These are phyloP conservation scores for Myotis brandtii DNA, from an alignment of 2,113 vertebrate genomes.

Conservation along the genomic window DNA sequence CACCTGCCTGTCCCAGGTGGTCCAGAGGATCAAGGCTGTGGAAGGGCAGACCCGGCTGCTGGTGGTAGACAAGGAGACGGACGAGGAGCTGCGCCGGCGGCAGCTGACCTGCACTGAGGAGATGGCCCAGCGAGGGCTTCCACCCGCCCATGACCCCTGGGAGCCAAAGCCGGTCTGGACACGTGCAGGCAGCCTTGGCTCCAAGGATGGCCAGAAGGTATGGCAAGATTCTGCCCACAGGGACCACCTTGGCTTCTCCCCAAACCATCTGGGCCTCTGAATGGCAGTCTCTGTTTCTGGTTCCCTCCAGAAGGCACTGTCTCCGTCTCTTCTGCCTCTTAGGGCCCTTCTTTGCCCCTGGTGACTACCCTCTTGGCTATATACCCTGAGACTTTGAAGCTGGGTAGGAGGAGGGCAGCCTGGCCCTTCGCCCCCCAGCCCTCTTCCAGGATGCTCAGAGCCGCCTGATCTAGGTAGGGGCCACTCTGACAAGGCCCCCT, in stretches of 20 bases:
- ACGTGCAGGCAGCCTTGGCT: constrained; percentile 84
- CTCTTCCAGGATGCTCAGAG: background rate
- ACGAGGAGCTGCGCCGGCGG: constrained; percentile 90
- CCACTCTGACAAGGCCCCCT: background rate
- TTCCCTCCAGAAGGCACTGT: background rate
- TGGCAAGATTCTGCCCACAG: background rate
- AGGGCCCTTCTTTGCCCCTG: fast-evolving
- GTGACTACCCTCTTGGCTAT: background rate
- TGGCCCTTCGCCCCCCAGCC: background rate
- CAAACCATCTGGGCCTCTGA: no score
- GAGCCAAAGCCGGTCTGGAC: constrained; percentile 86
- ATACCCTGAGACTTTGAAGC: background rate
- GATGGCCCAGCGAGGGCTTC: constrained; percentile 86
- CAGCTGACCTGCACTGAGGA: constrained; percentile 91
- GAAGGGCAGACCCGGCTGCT: constrained; percentile 92
- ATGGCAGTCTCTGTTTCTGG: background rate
- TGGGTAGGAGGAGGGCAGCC: background rate
- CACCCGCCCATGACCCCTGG: constrained; percentile 79
- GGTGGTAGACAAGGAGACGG: constrained; percentile 94
- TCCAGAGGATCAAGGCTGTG: constrained; percentile 92
- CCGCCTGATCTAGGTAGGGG: background rate
- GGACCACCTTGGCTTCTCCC: background rate
- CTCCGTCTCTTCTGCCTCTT: background rate
- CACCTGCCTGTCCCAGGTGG: constrained; percentile 88
- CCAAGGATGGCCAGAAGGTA: constrained; percentile 75